phyloP scores from a whole-genome alignment of 2,113 vertebrate species.

The Siniperca chuatsi region DNA sequence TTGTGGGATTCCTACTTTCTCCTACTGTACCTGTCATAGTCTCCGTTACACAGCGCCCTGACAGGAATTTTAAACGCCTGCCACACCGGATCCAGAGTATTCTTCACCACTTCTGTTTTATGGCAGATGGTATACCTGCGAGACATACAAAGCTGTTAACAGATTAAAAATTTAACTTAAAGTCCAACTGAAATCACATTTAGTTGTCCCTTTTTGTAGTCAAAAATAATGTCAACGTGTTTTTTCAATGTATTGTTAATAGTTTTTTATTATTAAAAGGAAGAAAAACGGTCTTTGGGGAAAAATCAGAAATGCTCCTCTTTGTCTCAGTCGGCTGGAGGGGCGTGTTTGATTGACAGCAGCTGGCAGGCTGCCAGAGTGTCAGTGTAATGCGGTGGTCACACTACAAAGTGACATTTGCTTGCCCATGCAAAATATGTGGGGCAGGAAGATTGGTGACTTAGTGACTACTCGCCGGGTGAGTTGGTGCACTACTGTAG shows the following conservation, averaged over 20 bases:
- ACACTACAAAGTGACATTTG: not conserved
- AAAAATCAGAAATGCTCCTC: not conserved
- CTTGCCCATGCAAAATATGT: too few species aligned
- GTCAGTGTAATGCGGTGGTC: too few species aligned
- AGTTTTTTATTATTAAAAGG: not conserved
- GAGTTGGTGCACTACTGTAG: not conserved
- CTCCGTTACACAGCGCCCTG: slow-evolving; percentile 92
- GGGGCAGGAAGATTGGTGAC: too few species aligned
- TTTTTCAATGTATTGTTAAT: not conserved
- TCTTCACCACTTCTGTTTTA: slow-evolving; percentile 94
- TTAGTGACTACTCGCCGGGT: not conserved
- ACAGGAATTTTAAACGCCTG: slow-evolving; percentile 94
- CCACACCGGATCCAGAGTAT: slow-evolving; percentile 94
- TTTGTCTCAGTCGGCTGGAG: not conserved
- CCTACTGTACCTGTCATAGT: slow-evolving; percentile 89
- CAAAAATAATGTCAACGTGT: too few species aligned
- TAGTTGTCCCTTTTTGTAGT: not conserved
- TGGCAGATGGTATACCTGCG: slow-evolving; percentile 92
- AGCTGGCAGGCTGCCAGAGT: not conserved
- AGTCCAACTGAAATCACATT: not conserved
- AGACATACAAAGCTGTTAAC: not conserved
- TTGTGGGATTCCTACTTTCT: not conserved
- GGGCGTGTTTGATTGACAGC: not conserved
- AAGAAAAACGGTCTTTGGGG: too few species aligned
- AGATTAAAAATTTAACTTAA: not conserved